A percentile compares a stretch with the other conserved stretches of the same genome.
Evolutionary conservation across 2,797 vertebrate genomes (phyloP).

Genomic region (Melanotaenia nigrans): DNA sequence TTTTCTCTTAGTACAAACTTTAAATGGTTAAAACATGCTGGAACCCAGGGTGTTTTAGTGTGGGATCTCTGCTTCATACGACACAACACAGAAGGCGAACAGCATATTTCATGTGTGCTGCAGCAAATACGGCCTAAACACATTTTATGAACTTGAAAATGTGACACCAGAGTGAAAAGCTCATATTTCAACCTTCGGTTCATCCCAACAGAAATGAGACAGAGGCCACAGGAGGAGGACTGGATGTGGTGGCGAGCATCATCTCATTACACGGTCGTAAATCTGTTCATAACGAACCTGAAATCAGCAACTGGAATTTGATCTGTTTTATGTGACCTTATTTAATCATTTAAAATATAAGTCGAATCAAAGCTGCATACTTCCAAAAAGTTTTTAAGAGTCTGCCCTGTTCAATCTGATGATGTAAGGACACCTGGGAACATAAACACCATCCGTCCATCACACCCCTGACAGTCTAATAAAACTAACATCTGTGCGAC

Average conservation of each 20-base stretch:
- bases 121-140: constrained; percentile 7
- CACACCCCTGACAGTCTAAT: constrained; percentile 75
- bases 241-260: constrained; percentile 4
- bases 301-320: constrained; percentile 8
- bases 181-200: constrained; percentile 39
- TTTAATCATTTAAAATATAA: not conserved
- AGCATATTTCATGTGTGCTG: constrained; percentile 6
- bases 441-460: constrained; percentile 57
- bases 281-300: constrained; percentile 21
- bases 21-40: constrained; percentile 10
- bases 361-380: not conserved
- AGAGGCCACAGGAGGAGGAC: not conserved
- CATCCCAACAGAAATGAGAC: constrained; percentile 33
- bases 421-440: constrained; percentile 17
- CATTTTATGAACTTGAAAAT: constrained; percentile 51
- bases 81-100: too few relatives aligned
- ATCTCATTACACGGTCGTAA: constrained; percentile 45
- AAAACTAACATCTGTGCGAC: constrained; percentile 71
- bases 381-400: not conserved
- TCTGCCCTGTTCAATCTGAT: not conserved
- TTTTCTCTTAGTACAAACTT: too few relatives aligned
- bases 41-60: not conserved
- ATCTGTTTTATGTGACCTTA: not conserved
- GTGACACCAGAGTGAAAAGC: constrained; percentile 47
- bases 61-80: too few relatives aligned